phyloP scores from a whole-genome alignment of 2,797 vertebrate species.

The Bovichtus variegatus region DNA sequence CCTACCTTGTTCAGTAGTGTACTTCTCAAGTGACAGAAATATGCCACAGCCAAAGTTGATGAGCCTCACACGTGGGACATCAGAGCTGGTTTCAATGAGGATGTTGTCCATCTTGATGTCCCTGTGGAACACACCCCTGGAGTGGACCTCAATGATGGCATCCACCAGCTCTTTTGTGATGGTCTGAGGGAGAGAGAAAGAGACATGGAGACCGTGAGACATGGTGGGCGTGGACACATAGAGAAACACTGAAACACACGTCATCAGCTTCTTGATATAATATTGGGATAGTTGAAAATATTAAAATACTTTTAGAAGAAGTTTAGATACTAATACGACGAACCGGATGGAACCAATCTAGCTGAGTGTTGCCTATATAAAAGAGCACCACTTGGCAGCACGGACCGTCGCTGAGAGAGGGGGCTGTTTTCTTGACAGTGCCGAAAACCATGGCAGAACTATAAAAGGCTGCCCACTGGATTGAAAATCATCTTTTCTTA shows the following conservation, averaged over 20 bases:
- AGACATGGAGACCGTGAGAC: background rate
- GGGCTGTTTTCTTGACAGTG: too few species aligned
- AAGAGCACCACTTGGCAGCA: too few species aligned
- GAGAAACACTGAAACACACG: background rate
- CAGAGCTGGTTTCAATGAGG: background rate
- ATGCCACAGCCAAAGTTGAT: slow-evolving; percentile 15
- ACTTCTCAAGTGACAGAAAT: background rate
- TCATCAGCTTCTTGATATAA: background rate
- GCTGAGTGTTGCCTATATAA: too few species aligned
- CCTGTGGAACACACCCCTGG: background rate
- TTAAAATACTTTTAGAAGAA: too few species aligned
- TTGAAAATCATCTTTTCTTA: too few species aligned
- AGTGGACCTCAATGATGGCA: background rate
- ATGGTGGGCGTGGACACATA: too few species aligned
- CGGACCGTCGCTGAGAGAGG: too few species aligned
- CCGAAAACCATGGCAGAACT: too few species aligned
- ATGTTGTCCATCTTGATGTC: slow-evolving; percentile 13
- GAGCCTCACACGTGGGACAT: background rate
- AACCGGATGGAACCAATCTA: too few species aligned
- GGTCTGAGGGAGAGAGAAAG: background rate
- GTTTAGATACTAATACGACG: too few species aligned
- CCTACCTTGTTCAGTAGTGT: background rate
- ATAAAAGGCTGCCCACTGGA: too few species aligned
- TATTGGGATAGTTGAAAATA: too few species aligned
- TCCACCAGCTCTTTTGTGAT: slow-evolving; percentile 7